Evolutionary conservation across 2,797 vertebrate species (phyloP).

Genomic region (Falco columbarius): DNA sequence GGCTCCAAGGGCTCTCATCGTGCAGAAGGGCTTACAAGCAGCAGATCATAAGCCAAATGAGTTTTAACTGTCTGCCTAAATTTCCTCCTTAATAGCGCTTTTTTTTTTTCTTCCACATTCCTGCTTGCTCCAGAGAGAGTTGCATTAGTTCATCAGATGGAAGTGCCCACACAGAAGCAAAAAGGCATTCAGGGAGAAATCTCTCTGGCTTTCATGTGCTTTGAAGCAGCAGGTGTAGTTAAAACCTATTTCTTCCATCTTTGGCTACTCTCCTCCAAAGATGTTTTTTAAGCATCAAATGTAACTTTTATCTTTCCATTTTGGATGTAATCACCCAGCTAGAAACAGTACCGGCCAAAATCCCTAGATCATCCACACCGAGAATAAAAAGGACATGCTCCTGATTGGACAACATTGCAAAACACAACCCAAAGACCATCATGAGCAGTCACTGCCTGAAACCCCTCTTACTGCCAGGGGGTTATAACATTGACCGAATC

Average conservation of each 20-base stretch:
- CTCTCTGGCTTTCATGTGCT: constrained; percentile 35
- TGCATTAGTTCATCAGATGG: constrained; percentile 46
- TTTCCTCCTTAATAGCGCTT: constrained; percentile 52
- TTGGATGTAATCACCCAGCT: constrained; percentile 37
- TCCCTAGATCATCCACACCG: not conserved
- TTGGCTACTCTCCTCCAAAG: not conserved
- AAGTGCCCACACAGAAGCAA: constrained; percentile 58
- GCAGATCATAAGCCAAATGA: constrained; percentile 47
- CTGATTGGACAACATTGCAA: not conserved
- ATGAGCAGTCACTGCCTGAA: not conserved
- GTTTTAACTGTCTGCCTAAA: constrained; percentile 49
- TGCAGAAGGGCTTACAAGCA: not conserved
- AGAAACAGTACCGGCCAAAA: constrained; percentile 29
- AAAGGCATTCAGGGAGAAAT: constrained; percentile 46
- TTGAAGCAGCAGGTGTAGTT: constrained; percentile 60
- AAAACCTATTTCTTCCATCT: constrained; percentile 56
- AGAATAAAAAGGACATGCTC: not conserved
- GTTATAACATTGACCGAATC: not conserved
- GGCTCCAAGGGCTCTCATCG: constrained; percentile 13
- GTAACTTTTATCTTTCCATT: constrained; percentile 51
- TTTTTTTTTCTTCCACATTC: not conserved
- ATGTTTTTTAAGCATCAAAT: not conserved
- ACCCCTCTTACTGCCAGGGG: not conserved
- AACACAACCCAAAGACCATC: not conserved
- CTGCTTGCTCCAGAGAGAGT: constrained; percentile 45